phyloP scores from a whole-genome alignment of 2,113 vertebrate species.

The Acinonyx jubatus region DNA sequence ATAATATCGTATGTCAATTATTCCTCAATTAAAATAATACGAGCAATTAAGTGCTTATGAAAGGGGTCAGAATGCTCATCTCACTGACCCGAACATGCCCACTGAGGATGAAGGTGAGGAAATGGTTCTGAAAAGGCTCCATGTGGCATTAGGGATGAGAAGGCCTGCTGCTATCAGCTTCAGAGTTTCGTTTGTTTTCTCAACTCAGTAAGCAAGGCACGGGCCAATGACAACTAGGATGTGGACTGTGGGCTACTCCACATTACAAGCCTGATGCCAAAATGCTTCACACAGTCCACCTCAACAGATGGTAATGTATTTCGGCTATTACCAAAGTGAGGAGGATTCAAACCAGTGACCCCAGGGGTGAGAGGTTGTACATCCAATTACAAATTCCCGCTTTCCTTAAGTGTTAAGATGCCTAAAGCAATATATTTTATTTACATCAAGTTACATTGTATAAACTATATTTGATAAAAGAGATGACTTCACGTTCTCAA shows the following conservation, averaged over 20 bases:
- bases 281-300: slow-evolving; percentile 49
- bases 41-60: not conserved
- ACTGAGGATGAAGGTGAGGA: not conserved
- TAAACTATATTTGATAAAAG: slow-evolving; percentile 77
- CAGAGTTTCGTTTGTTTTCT: slow-evolving; percentile 24
- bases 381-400: slow-evolving; percentile 74
- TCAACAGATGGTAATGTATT: slow-evolving; percentile 64
- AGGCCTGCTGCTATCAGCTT: not conserved
- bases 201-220: not conserved
- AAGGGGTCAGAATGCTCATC: not conserved
- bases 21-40: not conserved
- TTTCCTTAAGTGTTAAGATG: slow-evolving; percentile 68
- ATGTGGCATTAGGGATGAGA: not conserved
- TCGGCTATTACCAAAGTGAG: slow-evolving; percentile 43
- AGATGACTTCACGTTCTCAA: slow-evolving; percentile 62
- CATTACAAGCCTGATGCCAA: slow-evolving; percentile 39
- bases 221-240: not conserved
- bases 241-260: not conserved
- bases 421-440: slow-evolving; percentile 70
- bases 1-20: not conserved
- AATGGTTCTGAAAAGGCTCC: not conserved
- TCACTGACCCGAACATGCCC: not conserved
- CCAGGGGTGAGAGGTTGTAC: slow-evolving; percentile 58
- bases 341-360: slow-evolving; percentile 72
- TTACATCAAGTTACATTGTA: slow-evolving; percentile 71